These are phyloP conservation scores for Styela clava DNA, from an alignment of 23 tunicate genomes.

Conservation along the genomic window DNA sequence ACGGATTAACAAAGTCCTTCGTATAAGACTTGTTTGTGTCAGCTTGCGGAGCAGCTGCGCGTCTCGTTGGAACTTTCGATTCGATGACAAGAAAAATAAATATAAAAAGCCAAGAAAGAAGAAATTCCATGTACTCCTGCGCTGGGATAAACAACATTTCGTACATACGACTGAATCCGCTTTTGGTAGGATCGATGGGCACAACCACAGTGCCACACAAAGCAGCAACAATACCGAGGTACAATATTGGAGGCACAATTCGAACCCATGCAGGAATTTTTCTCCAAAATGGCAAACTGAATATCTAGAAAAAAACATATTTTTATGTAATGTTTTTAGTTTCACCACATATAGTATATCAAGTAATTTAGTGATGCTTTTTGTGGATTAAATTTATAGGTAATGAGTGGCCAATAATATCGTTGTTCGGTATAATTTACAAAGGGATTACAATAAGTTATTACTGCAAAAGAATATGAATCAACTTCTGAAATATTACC, in stretches of 20 bases:
- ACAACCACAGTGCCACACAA: constrained; percentile 67
- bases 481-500: no score
- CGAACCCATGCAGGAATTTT: constrained; percentile 75
- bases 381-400: no score
- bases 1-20: constrained; percentile 4
- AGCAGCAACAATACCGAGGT: constrained; percentile 40
- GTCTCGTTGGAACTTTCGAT: background rate
- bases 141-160: constrained; percentile 91
- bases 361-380: no score
- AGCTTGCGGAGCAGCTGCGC: background rate
- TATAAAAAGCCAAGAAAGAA: constrained; percentile 73
- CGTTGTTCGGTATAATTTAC: no score
- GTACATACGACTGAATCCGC: constrained; percentile 66
- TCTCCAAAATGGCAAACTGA: constrained; percentile 88
- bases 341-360: no score
- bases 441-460: no score
- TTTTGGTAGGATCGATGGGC: constrained; percentile 32
- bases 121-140: constrained; percentile 56
- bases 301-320: constrained; percentile 52
- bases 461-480: no score
- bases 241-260: constrained; percentile 55
- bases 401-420: no score
- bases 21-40: background rate
- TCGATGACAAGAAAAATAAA: constrained; percentile 57
- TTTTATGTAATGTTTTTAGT: no score